Conservation (phyloP, 2,797 vertebrate genomes). For the Muscicapa comitata region DNA sequence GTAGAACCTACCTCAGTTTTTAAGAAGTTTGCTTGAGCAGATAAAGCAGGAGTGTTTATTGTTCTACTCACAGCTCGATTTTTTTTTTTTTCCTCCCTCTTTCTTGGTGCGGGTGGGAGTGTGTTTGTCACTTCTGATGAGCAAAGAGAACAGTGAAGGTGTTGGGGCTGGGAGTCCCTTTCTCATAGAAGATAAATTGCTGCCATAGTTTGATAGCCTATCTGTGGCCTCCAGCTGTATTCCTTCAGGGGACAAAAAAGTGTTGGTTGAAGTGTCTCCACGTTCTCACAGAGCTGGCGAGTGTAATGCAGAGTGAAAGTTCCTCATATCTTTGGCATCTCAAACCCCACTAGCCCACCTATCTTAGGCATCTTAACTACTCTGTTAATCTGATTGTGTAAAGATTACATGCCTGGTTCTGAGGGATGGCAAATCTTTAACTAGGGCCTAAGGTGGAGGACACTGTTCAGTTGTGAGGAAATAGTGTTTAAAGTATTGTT, state of each 20-base stretch:
- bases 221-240: neutral
- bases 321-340: neutral
- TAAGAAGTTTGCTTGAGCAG: neutral
- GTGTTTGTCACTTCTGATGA: neutral
- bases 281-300: neutral
- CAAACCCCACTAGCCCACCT: neutral
- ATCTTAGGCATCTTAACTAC: neutral
- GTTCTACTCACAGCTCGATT: neutral
- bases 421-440: neutral
- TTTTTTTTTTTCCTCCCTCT: neutral
- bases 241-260: neutral
- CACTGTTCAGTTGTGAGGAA: neutral
- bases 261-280: neutral
- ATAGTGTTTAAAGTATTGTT: neutral
- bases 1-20: neutral
- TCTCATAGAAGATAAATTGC: neutral
- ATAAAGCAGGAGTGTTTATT: neutral
- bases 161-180: neutral
- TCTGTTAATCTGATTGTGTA: neutral
- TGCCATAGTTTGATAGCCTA: neutral
- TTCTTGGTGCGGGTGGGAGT: accelerated
- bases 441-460: neutral
- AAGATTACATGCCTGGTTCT: neutral
- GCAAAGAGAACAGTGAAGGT: neutral
- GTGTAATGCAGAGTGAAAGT: neutral